Base-by-base conservation (phyloP, 2,888 invertebrate species). In the Erebia epiphron region DNA sequence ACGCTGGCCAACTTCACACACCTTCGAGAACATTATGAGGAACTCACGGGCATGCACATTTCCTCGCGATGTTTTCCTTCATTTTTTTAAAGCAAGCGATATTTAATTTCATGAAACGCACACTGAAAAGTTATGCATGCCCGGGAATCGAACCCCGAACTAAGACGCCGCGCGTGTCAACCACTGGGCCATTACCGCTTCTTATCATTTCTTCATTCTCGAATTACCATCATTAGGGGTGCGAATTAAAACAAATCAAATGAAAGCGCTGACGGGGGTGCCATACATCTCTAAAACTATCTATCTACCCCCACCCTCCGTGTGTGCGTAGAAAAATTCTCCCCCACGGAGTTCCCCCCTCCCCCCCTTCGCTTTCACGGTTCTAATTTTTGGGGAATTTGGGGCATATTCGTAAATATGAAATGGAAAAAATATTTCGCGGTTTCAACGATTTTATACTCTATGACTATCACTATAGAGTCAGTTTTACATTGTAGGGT, bases 381-480 rank as follows among this genome's bases (percentile, higher is more conserved):
- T 94, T 93, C 94, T 94, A 93, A 93, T 94, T 94, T 94, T 94
- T 93, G 88, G 92, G 91, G 93, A 94, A 93, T 93, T 93, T 93
- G 92, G 93, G 93, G 91, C 93, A 94, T 93, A 93, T 94, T 94
- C 93, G 93, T 93, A 94, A 93, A 94, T 94, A 93, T 93, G 93
- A 93, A 93, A 93, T 93, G 93, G 93, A 93, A 93, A 93, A 93
- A 93, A 93, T 93, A 93, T 92, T 91, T 90, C 88, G 87, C 87
- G 86, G 77, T 71, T 72, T 79, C 74, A 67, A n/a, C 73, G 70
- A 87, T 74, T 88, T 80, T 85, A 73, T 71, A 81, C 85, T 79
- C 75, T 91, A 83, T 77, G 1, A 8, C 35, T 1, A 2, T 2
- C 16, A 69, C 0, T 43, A 70, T 85, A 89, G 79, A 83, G 88